Evolutionary conservation across 2,797 vertebrate species (phyloP), one percentile per base, ranked within the genome.

Genomic region (Aulostomus chinensis): DNA sequence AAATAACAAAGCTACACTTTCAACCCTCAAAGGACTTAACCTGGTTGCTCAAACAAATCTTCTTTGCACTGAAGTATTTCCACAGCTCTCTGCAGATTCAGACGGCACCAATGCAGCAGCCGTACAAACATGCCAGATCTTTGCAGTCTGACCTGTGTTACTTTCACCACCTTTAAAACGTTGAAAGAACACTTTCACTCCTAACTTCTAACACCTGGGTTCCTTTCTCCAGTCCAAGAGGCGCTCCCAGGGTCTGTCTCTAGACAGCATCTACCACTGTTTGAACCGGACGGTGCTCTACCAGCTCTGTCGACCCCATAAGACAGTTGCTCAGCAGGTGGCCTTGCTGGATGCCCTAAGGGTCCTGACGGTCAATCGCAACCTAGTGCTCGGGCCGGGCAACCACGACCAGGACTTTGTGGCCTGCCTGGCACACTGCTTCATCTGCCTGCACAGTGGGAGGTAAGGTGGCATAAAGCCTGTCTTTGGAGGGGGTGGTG

Each of bases 371-470:
- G 94, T 98, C 33, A 98, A 99, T 87, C 93, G 97, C 47, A 98
- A 94, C 81, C 90, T 99, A 67, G 94, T 99, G 82, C 85, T 99
- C 17, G 96, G 97, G 2, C 96, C 97, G 0, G 95, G 96, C 7
- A 99, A 98, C 81, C 96, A 98, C 5, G 97, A 99, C 88, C 97
- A 96, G 66, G 97, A 99, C 64, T 99, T 99, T 80, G 94, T 98
- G 81, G 94, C 94, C 70, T 99, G 97, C 25, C 86, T 99, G 46
- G 95, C 96, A 52, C 96, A 99, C 86, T 96, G 96, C 79, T 92
- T 99, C 80, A 94, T 99, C 87, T 96, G 94, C 70, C 92, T 99
- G 25, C 93, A 99, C 6, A 83, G 91, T 0, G 97, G 97, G 69
- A 99, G 95, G 97, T 98, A 84, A 88, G 77, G 0, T 1, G 4